Conservation (phyloP, 1,140 invertebrate genomes). For the Artemia franciscana region DNA sequence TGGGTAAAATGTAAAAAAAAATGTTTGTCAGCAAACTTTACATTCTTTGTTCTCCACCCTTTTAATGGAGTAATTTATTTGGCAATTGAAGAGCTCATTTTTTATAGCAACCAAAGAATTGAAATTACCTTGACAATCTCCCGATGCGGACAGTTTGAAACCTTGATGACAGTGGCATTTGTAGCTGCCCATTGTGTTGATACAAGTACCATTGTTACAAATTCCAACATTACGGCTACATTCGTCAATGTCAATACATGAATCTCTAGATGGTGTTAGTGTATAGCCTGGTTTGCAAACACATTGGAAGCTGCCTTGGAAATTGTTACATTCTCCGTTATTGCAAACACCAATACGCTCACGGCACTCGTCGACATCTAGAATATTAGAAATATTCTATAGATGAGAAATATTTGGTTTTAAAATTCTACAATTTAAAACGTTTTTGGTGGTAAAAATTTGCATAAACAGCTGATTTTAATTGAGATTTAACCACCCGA, state of each 20-base stretch:
- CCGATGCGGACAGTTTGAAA: slow-evolving; percentile 56
- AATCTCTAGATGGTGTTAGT: slow-evolving; percentile 29
- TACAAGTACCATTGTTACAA: slow-evolving; percentile 59
- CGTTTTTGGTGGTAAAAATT: too few species aligned
- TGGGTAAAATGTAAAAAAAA: too few species aligned
- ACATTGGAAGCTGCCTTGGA: slow-evolving; percentile 45
- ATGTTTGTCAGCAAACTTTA: too few species aligned
- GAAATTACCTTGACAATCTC: slow-evolving; percentile 47
- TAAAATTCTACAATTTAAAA: too few species aligned
- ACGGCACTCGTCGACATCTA: slow-evolving; percentile 45
- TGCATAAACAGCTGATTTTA: too few species aligned
- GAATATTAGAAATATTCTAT: too few species aligned
- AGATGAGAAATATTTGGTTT: too few species aligned
- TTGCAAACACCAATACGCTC: slow-evolving; percentile 38
- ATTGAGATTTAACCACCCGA: too few species aligned
- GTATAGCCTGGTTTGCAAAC: slow-evolving; percentile 29
- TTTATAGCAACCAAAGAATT: background rate
- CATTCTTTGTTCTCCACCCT: too few species aligned
- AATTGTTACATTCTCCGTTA: slow-evolving; percentile 41
- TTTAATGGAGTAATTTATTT: background rate
- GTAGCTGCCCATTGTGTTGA: slow-evolving; percentile 48
- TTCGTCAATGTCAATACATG: slow-evolving; percentile 51
- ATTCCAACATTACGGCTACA: slow-evolving; percentile 40
- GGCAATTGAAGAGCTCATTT: background rate
- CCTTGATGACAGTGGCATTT: slow-evolving; percentile 53